Evolutionary conservation across 2,113 vertebrate genomes (phyloP).

Genomic region (Turdus rufiventris): DNA sequence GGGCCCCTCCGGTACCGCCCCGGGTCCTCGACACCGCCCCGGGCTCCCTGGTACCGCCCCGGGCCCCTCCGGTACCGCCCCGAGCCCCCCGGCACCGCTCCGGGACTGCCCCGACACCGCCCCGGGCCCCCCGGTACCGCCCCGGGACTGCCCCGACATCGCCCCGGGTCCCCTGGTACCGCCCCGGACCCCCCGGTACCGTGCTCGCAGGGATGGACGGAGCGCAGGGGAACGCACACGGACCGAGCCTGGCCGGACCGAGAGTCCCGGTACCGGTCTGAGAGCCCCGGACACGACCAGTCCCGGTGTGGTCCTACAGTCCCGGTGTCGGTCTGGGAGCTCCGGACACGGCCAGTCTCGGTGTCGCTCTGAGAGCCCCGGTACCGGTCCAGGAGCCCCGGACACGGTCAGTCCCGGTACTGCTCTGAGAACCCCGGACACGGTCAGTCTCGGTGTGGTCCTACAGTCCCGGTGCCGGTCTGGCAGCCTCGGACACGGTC

Average conservation of each 20-base stretch:
- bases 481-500: not conserved
- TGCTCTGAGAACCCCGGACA: accelerated
- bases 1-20: not conserved
- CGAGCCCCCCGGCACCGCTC: too few relatives aligned
- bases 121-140: too few relatives aligned
- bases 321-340: too few relatives aligned
- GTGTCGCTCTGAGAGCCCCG: too few relatives aligned
- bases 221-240: not conserved
- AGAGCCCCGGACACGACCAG: not conserved
- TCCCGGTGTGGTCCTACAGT: not conserved
- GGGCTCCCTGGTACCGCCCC: not conserved
- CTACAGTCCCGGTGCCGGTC: not conserved
- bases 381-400: accelerated
- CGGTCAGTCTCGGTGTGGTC: not conserved
- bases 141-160: too few relatives aligned
- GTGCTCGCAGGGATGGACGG: not conserved
- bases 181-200: not conserved
- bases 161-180: too few relatives aligned
- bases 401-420: not conserved
- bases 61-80: not conserved
- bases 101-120: too few relatives aligned
- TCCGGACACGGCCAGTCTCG: not conserved
- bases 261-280: not conserved
- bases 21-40: too few relatives aligned
- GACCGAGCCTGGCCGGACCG: not conserved